Evolutionary conservation across 2,113 vertebrate species (phyloP).

Genomic region (Fulmarus glacialis): DNA sequence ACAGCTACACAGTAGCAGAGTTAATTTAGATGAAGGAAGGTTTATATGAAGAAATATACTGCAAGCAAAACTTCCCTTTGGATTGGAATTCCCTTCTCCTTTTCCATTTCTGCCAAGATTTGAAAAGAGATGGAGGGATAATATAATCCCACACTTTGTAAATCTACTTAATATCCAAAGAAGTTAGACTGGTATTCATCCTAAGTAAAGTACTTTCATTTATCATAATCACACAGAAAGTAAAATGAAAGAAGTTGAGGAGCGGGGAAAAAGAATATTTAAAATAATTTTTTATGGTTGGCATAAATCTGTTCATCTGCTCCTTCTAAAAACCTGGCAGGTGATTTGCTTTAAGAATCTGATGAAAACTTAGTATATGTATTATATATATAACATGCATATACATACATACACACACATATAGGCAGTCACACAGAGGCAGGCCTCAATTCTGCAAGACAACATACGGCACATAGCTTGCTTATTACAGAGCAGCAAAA

Average conservation of each 20-base stretch:
- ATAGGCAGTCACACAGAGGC: not conserved
- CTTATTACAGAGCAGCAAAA: not conserved
- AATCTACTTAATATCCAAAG: not conserved
- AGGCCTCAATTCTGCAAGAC: not conserved
- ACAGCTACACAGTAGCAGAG: not conserved
- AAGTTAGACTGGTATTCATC: not conserved
- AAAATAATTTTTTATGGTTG: not conserved
- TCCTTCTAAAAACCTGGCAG: not conserved
- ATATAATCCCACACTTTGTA: not conserved
- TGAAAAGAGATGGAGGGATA: not conserved
- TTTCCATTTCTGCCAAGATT: not conserved
- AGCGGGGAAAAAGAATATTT: rapidly evolving
- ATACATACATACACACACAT: not conserved
- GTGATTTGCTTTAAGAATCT: not conserved
- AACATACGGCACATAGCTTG: not conserved
- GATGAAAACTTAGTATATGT: not conserved
- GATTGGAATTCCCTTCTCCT: not conserved
- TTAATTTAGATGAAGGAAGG: not conserved
- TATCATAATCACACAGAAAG: not conserved
- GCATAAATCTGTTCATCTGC: not conserved
- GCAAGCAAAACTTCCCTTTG: not conserved
- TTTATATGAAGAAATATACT: not conserved
- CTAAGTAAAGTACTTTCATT: not conserved
- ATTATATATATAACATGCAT: not conserved
- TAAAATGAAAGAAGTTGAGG: not conserved